Conservation (phyloP, 37 sponge, comb jelly and placozoan species). For the Axinella damicornis region DNA sequence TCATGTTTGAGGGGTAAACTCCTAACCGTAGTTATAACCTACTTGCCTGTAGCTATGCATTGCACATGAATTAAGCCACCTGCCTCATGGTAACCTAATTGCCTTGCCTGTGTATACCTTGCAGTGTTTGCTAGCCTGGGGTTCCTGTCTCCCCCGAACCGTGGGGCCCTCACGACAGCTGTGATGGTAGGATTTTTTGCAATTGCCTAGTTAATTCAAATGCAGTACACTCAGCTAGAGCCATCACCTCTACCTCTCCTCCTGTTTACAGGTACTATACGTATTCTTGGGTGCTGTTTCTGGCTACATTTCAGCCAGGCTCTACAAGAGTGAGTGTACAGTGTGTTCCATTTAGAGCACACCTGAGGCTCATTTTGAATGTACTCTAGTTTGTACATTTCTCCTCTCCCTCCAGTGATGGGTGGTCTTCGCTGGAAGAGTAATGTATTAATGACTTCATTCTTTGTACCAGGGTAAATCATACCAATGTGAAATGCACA, state of each 20-base stretch:
- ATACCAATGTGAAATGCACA: too few species aligned
- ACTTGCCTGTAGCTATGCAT: too few species aligned
- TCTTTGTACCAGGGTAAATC: slow-evolving; percentile 88
- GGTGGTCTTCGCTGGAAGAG: slow-evolving; percentile 97
- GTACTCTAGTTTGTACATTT: too few species aligned
- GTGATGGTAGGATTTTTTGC: slow-evolving; percentile 74
- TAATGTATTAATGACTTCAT: slow-evolving; percentile 85
- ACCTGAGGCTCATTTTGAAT: too few species aligned
- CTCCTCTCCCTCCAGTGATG: slow-evolving; percentile 83
- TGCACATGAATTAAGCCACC: too few species aligned
- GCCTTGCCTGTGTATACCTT: too few species aligned
- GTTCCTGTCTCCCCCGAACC: slow-evolving; percentile 97
- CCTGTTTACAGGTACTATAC: slow-evolving; percentile 82
- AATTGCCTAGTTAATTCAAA: too few species aligned
- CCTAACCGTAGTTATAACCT: too few species aligned
- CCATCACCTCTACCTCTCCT: background rate
- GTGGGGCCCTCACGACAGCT: slow-evolving; percentile 94
- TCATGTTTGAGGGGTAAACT: too few species aligned
- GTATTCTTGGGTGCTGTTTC: slow-evolving; percentile 88
- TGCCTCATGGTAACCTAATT: too few species aligned
- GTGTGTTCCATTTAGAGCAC: too few species aligned
- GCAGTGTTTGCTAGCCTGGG: slow-evolving; percentile 94
- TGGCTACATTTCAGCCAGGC: slow-evolving; percentile 93
- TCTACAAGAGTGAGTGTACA: slow-evolving; percentile 95
- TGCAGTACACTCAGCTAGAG: too few species aligned